Conservation (phyloP, 2,888 invertebrate species). For the Nasonia oneida region DNA sequence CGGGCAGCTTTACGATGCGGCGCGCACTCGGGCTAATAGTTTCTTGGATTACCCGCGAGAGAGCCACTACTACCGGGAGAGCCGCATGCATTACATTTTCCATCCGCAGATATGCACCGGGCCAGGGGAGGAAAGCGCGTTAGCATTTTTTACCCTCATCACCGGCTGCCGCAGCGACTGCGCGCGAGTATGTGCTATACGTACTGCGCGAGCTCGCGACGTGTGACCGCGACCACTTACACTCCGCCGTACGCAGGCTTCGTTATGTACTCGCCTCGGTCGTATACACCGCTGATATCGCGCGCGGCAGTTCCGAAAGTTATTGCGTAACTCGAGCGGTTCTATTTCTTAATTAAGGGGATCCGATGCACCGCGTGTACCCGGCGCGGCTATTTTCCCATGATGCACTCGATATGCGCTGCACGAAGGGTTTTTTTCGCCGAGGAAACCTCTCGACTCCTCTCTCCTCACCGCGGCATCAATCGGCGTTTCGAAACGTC, state of each 20-base stretch:
- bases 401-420: neutral
- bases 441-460: neutral
- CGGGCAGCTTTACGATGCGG: conserved; percentile 63
- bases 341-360: neutral
- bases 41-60: conserved; percentile 64
- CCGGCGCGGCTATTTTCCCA: neutral
- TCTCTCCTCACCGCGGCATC: neutral
- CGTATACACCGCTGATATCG: neutral
- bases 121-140: conserved; percentile 14
- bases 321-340: neutral
- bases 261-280: neutral
- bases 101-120: conserved; percentile 6
- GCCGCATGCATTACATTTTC: conserved; percentile 53
- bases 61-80: conserved; percentile 29
- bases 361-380: neutral
- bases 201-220: neutral
- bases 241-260: neutral
- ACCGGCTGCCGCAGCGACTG: neutral
- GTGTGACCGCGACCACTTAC: no score
- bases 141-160: conserved; percentile 51
- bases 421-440: neutral
- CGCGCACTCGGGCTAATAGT: conserved; percentile 64
- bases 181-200: no score
- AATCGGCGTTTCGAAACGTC: neutral
- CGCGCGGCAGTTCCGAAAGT: neutral